A percentile compares a stretch with the other conserved stretches of the same genome.
Evolutionary conservation across 2,113 vertebrate species (phyloP).

Genomic region (Lepisosteus osseus): DNA sequence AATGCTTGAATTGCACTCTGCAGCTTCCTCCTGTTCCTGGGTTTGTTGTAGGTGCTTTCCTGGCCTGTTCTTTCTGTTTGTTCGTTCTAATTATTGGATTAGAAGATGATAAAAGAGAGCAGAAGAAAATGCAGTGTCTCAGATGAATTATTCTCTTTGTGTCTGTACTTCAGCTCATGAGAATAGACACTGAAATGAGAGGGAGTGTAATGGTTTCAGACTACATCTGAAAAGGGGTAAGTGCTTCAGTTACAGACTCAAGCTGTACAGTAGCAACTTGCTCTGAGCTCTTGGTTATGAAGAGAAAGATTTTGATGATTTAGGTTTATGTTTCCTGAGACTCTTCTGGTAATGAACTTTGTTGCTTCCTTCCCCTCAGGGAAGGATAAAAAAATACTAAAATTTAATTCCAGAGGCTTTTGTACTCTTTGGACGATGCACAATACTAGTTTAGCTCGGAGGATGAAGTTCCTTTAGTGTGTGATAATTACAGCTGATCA

Average conservation of each 20-base stretch:
- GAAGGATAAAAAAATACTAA: too few species aligned
- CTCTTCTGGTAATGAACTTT: too few species aligned
- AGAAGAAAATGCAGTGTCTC: not conserved
- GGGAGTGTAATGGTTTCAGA: not conserved
- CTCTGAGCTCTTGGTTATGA: not conserved
- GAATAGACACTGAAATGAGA: not conserved
- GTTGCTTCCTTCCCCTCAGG: too few species aligned
- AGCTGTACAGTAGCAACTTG: not conserved
- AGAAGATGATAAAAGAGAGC: constrained; percentile 1
- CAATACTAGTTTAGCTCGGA: too few species aligned
- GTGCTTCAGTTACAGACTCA: too few species aligned
- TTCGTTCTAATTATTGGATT: not conserved
- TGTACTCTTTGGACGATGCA: too few species aligned
- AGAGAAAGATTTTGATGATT: too few species aligned
- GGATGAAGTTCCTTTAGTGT: too few species aligned
- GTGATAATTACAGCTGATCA: too few species aligned
- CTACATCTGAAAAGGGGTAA: not conserved
- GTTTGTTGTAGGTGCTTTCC: not conserved
- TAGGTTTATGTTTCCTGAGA: too few species aligned
- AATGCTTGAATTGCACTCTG: not conserved
- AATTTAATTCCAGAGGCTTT: too few species aligned
- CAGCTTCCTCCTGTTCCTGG: not conserved
- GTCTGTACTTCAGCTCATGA: not conserved
- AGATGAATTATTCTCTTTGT: constrained; percentile 8
- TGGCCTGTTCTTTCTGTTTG: not conserved